These are phyloP conservation scores for Cheilosia impressa DNA, from an alignment of 2,888 invertebrate genomes.

Conservation along the genomic window DNA sequence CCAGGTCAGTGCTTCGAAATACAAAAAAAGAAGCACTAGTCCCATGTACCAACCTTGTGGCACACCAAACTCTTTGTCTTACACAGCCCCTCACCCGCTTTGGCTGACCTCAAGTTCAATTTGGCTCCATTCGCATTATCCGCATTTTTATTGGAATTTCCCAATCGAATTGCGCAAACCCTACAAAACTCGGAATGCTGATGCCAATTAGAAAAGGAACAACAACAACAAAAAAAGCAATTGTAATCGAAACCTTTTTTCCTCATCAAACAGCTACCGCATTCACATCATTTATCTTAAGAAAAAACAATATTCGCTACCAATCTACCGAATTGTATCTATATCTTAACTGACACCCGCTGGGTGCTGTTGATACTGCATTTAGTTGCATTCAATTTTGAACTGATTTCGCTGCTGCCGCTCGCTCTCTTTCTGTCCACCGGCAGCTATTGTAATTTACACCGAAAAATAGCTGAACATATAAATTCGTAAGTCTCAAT, in stretches of 20 bases:
- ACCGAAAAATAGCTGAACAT: constrained; percentile 22
- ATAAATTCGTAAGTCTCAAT: constrained; percentile 53
- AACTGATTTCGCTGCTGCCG: constrained; percentile 1
- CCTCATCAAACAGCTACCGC: constrained; percentile 53
- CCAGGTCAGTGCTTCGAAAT: too few relatives aligned
- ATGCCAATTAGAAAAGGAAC: constrained; percentile 3
- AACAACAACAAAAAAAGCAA: neutral
- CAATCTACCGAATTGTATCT: constrained; percentile 30
- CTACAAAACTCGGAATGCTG: neutral
- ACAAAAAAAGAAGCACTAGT: too few relatives aligned
- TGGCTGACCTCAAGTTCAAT: neutral
- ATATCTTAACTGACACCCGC: constrained; percentile 39
- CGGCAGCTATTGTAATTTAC: constrained; percentile 48
- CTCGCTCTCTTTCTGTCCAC: constrained; percentile 14
- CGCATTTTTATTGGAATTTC: neutral
- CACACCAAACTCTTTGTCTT: neutral
- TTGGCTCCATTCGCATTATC: neutral
- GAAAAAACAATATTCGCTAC: constrained; percentile 39
- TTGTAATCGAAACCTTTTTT: constrained; percentile 55
- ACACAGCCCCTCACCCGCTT: neutral
- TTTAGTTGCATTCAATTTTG: constrained; percentile 25
- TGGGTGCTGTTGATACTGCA: constrained; percentile 35
- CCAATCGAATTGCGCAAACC: neutral
- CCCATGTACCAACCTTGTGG: neutral
- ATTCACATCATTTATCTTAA: constrained; percentile 45